These are phyloP conservation scores for Brachionus sp. DNA, from an alignment of 1,140 invertebrate species.

Conservation along the genomic window DNA sequence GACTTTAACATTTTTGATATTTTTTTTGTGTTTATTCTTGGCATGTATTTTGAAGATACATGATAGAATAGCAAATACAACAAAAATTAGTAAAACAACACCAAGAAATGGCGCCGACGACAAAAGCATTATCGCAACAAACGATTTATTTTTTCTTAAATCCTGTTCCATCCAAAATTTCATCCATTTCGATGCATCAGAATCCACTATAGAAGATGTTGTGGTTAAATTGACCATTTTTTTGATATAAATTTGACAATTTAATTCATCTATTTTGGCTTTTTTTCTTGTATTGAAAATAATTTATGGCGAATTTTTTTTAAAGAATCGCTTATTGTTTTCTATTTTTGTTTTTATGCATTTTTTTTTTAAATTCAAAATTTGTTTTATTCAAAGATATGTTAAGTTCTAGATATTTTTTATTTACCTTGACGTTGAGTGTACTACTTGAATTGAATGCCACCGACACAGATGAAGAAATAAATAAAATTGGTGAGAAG, in stretches of 20 bases:
- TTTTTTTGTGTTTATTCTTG: background rate
- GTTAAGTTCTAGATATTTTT: background rate
- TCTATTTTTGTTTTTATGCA: background rate
- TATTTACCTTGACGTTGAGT: background rate
- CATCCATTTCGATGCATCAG: background rate
- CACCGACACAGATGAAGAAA: background rate
- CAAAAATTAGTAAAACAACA: background rate
- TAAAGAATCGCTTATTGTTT: background rate
- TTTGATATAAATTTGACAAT: background rate
- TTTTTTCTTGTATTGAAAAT: background rate
- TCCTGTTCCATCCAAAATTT: conserved; percentile 5
- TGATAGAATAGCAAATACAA: background rate
- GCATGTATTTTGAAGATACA: background rate
- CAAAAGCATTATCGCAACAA: background rate
- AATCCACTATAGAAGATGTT: background rate
- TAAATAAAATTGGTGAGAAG: background rate
- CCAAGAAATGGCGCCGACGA: conserved; percentile 23
- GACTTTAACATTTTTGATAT: background rate
- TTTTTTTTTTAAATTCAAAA: background rate
- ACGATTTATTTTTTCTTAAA: background rate
- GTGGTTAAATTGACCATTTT: background rate
- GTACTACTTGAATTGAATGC: background rate
- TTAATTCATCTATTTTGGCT: background rate
- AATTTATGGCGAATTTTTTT: background rate
- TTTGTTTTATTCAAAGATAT: background rate